Evolutionary conservation across 2,888 invertebrate genomes (phyloP).

Genomic region (Eupithecia exiguata): DNA sequence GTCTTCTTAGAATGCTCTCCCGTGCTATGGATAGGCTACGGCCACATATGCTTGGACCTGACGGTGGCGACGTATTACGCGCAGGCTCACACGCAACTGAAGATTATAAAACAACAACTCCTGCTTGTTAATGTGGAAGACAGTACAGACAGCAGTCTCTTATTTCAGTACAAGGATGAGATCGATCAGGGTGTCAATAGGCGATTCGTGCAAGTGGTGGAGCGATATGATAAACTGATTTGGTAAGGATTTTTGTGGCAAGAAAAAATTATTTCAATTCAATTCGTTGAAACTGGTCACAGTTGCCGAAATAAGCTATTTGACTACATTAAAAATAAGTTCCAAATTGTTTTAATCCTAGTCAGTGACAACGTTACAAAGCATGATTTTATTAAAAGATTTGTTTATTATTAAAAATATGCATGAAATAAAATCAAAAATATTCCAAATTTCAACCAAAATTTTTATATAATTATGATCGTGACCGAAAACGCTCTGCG

Average conservation of each 20-base stretch:
- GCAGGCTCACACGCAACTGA: constrained; percentile 56
- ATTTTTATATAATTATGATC: too few species aligned
- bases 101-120: constrained; percentile 57
- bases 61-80: constrained; percentile 54
- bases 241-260: constrained; percentile 50
- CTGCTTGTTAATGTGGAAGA: constrained; percentile 40
- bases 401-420: too few species aligned
- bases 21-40: constrained; percentile 51
- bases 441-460: too few species aligned
- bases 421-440: too few species aligned
- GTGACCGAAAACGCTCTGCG: too few species aligned
- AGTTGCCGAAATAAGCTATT: too few species aligned
- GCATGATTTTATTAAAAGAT: too few species aligned
- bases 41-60: constrained; percentile 53
- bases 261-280: too few species aligned
- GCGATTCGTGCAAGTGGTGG: constrained; percentile 51
- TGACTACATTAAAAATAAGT: too few species aligned
- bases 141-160: not conserved
- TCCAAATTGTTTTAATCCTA: too few species aligned
- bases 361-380: too few species aligned
- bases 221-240: constrained; percentile 53
- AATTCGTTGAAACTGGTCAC: too few species aligned
- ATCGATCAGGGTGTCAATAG: constrained; percentile 41
- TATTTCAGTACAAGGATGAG: constrained; percentile 44
- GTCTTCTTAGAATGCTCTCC: constrained; percentile 46